Base-by-base conservation (phyloP, 2,797 vertebrate genomes). In the Australoheros facetus region DNA sequence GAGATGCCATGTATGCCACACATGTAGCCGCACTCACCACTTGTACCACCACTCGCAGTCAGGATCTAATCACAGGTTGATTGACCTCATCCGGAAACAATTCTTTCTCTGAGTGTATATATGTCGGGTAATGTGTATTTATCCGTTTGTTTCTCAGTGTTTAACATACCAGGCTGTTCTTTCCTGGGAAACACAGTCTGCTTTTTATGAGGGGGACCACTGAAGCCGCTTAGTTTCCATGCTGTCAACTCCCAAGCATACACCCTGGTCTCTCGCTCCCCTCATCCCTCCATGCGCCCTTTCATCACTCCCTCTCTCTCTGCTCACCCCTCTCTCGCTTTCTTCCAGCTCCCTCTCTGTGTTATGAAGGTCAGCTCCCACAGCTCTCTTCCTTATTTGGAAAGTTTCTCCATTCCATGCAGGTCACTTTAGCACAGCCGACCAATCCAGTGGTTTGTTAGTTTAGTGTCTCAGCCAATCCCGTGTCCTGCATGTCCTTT, bases 301-400 rank as follows among this genome's bases (percentile, higher is more conserved):
- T 78, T 81, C 83, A 83, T 86, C 74, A 73, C 81, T 76, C 81
- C 42, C 59, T 81, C 28, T 62, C 77, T 37, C 75, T 80, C 59
- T n/a, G 26, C 56, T 74, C 57, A 19, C 69, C 80, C 66, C 62
- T 75, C 77, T 69, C 14, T 64, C 59, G 16, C 56, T 42, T 23
- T 1, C 84, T 62, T 58, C 79, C 79, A 57, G 69, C 85, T 79
- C 71, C 42, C 75, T 53, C 80, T 83, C 71, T 70, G 53, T 83
- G 79, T 82, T 76, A 58, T 89, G 89, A 89, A 94, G 89, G 92
- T 94, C 93, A 92, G 88, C 85, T 80, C 87, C 56, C 70, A 90
- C 89, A 90, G 74, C 89, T 89, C 90, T 84, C 85, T 93, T 92
- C 89, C 90, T 90, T 91, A 97, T 98, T 97, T 98, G 97, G 97